Conservation (phyloP, 2,888 invertebrate species). For the Drosophila subsilvestris region DNA sequence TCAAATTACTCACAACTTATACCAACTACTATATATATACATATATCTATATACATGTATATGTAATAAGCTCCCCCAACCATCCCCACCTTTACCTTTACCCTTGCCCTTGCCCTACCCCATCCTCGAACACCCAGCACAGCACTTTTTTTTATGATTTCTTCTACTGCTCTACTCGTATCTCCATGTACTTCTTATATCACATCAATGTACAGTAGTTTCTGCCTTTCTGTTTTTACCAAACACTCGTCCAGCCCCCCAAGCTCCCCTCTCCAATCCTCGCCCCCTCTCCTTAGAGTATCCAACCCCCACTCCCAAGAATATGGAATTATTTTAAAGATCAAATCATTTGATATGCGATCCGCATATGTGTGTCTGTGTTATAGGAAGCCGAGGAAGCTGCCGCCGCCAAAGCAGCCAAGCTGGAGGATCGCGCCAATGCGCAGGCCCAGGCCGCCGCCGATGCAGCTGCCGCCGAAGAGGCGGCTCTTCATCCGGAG, state of each 20-base stretch:
- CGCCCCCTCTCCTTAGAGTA: constrained; percentile 2
- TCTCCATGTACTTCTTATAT: constrained; percentile 18
- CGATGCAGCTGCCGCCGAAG: constrained; percentile 85
- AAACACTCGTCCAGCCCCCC: neutral
- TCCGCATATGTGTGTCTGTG: constrained; percentile 10
- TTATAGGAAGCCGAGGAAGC: constrained; percentile 93
- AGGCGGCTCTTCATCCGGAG: constrained; percentile 86
- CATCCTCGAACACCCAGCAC: constrained; percentile 49
- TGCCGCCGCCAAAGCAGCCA: constrained; percentile 87
- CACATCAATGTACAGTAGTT: constrained; percentile 38
- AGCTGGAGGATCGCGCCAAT: constrained; percentile 85
- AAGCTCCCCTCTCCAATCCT: too few relatives aligned
- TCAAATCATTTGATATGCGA: constrained; percentile 4
- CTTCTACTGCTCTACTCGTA: constrained; percentile 29
- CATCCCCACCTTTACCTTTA: neutral
- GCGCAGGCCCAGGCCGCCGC: constrained; percentile 86
- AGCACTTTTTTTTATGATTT: constrained; percentile 51
- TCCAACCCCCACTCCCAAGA: constrained; percentile 1
- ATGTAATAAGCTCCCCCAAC: constrained; percentile 3
- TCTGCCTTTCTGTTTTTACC: constrained; percentile 26
- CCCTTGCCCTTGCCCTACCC: neutral
- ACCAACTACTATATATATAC: constrained; percentile 37
- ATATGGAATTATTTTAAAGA: constrained; percentile 20
- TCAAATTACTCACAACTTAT: constrained; percentile 47
- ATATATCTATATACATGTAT: constrained; percentile 15